Conservation (phyloP, 2,113 vertebrate species). For the Aegotheles bennettii region DNA sequence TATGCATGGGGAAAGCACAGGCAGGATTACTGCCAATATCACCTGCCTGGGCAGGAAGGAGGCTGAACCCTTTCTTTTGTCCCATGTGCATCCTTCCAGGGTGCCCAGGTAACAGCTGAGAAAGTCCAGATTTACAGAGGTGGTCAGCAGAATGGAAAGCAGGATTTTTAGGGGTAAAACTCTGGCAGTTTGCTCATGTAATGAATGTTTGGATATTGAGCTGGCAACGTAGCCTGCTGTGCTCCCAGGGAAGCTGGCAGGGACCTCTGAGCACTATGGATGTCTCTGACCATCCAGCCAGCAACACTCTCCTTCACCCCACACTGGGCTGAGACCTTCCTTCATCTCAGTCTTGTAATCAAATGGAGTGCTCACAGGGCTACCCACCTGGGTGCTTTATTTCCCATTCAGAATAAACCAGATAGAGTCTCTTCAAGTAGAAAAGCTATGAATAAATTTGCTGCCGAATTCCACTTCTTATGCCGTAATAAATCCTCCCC, state of each 20-base stretch:
- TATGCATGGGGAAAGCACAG: background rate
- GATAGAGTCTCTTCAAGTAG: background rate
- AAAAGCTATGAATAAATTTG: slow-evolving; percentile 35
- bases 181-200: background rate
- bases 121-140: background rate
- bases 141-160: background rate
- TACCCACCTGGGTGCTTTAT: background rate
- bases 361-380: background rate
- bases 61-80: background rate
- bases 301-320: background rate
- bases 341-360: background rate
- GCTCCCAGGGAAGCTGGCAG: background rate
- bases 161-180: background rate
- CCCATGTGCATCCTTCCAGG: background rate
- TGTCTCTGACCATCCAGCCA: background rate
- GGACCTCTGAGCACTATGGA: background rate
- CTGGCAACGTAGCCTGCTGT: accelerated
- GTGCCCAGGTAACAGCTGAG: background rate
- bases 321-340: background rate
- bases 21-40: background rate
- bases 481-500: background rate
- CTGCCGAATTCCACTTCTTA: background rate
- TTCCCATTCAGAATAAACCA: background rate
- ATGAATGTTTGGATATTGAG: background rate
- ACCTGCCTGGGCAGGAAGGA: background rate